Evolutionary conservation across 2,797 vertebrate species (phyloP).

Genomic region (Clangula hyemalis): DNA sequence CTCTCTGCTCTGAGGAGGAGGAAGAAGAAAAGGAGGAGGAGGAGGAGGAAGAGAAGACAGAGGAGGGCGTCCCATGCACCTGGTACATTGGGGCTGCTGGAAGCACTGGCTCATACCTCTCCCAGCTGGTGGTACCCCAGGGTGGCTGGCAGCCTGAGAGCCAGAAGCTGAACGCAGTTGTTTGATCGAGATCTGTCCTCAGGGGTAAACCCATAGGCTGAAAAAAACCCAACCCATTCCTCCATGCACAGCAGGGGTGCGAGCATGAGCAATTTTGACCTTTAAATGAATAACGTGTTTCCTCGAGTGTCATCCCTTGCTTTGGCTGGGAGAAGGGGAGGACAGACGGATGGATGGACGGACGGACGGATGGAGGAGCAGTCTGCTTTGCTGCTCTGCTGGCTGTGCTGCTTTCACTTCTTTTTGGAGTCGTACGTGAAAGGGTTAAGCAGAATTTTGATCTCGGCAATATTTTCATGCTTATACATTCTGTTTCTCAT

Average conservation of each 20-base stretch:
- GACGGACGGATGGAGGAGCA: neutral
- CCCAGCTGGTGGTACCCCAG: neutral
- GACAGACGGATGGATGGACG: neutral
- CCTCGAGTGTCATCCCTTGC: neutral
- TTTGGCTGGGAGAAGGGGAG: neutral
- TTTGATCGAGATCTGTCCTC: neutral
- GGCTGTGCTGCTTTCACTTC: neutral
- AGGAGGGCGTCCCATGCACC: neutral
- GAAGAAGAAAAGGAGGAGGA: neutral
- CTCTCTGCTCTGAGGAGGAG: neutral
- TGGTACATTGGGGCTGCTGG: rapidly evolving
- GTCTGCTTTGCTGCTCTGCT: neutral
- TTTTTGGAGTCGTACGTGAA: neutral
- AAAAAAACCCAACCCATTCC: neutral
- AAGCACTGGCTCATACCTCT: neutral
- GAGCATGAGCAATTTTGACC: neutral
- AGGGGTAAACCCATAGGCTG: neutral
- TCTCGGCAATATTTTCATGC: constrained; percentile 76
- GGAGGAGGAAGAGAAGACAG: neutral
- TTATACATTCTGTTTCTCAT: constrained; percentile 82
- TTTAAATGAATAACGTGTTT: neutral
- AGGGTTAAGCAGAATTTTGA: constrained; percentile 76
- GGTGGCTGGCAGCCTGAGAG: neutral
- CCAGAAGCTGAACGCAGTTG: neutral
- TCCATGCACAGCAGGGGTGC: rapidly evolving